A percentile compares a stretch with the other conserved stretches of the same genome.
Evolutionary conservation across 2,797 vertebrate species (phyloP).

Genomic region (Danio choprae): DNA sequence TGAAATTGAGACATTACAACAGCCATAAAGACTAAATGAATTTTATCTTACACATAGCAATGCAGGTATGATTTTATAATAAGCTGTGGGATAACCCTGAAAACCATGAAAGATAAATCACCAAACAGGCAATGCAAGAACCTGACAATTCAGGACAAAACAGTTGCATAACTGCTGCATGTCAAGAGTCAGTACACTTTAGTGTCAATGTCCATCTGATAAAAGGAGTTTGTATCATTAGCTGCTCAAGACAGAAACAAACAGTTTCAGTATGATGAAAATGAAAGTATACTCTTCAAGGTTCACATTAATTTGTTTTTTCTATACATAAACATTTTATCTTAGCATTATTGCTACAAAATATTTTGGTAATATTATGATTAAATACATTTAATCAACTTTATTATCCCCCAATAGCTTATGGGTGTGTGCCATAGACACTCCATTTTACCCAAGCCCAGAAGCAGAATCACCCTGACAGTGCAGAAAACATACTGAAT

Average conservation of each 20-base stretch:
- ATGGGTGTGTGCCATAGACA: background rate
- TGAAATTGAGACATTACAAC: background rate
- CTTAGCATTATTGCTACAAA: background rate
- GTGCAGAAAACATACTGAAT: background rate
- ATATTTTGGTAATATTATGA: background rate
- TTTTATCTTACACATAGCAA: background rate
- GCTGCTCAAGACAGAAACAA: background rate
- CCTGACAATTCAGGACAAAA: background rate
- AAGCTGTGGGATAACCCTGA: background rate
- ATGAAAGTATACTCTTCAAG: background rate
- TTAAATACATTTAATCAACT: too few relatives aligned
- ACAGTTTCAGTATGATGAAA: slow-evolving; percentile 2
- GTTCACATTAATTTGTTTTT: background rate
- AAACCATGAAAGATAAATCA: background rate
- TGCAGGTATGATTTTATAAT: background rate
- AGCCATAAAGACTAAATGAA: background rate
- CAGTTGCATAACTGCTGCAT: background rate
- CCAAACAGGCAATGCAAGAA: background rate
- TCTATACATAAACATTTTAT: background rate
- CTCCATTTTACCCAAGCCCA: background rate
- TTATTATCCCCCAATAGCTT: background rate
- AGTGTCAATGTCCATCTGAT: background rate
- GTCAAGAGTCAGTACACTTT: background rate
- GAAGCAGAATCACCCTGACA: background rate
- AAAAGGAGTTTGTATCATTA: background rate